A percentile compares a stretch with the other conserved stretches of the same genome.
These are phyloP conservation scores for Paradisaea rubra DNA, from an alignment of 2,113 vertebrate species.

Conservation along the genomic window DNA sequence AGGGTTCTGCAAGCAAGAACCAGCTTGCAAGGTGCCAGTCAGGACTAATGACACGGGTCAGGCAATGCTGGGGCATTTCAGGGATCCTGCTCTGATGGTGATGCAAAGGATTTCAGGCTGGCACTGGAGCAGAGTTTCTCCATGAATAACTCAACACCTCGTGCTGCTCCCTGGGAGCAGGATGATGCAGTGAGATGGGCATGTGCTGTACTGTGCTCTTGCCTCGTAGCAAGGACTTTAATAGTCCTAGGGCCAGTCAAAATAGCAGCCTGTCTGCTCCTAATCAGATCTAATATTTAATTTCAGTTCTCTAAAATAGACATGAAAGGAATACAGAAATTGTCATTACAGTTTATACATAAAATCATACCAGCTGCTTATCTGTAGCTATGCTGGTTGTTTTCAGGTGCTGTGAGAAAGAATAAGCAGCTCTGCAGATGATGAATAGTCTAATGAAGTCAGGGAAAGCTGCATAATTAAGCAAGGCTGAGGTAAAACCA, in stretches of 20 bases:
- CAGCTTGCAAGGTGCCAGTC: neutral
- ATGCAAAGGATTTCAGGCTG: neutral
- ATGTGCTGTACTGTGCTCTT: neutral
- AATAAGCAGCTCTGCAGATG: neutral
- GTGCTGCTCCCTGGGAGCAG: neutral
- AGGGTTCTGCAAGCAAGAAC: neutral
- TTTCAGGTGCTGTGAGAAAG: neutral
- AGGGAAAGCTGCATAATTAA: conserved; percentile 1
- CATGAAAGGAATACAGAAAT: neutral
- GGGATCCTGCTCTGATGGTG: neutral
- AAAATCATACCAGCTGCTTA: neutral
- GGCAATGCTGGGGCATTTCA: neutral
- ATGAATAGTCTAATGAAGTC: neutral
- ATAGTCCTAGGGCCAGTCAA: neutral
- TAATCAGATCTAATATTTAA: neutral
- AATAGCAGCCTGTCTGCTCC: neutral
- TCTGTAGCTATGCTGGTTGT: neutral
- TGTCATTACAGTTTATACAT: neutral
- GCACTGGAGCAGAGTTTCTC: neutral
- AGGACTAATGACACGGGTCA: neutral
- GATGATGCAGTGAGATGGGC: neutral
- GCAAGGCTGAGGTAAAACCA: neutral
- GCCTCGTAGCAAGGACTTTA: neutral
- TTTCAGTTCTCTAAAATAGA: neutral
- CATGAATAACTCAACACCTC: neutral